These are phyloP conservation scores for Paedocypris sp. DNA, from an alignment of 2,113 vertebrate species.

Conservation along the genomic window DNA sequence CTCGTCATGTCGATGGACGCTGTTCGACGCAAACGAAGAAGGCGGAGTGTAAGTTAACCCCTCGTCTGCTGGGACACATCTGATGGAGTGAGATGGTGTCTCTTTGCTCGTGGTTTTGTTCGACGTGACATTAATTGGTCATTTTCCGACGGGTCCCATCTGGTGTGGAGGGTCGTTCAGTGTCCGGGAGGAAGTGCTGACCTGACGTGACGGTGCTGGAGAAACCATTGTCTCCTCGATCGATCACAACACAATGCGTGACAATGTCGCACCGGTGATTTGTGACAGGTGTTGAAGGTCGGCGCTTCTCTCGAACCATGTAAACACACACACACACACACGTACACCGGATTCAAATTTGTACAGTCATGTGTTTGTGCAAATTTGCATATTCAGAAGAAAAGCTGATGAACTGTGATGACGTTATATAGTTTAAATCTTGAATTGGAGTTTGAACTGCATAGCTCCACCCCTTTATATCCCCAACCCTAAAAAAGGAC, in stretches of 20 bases:
- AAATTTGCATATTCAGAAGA: too few relatives aligned
- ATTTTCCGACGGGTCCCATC: constrained; percentile 16
- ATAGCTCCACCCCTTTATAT: too few relatives aligned
- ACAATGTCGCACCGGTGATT: constrained; percentile 29
- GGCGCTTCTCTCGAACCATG: constrained; percentile 2
- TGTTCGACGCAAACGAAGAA: constrained; percentile 66
- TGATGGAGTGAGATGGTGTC: neutral
- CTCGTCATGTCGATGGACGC: constrained; percentile 64
- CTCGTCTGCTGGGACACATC: constrained; percentile 20
- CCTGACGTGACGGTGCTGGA: constrained; percentile 15
- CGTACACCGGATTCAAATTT: too few relatives aligned
- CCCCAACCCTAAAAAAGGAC: too few relatives aligned
- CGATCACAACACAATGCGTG: constrained; percentile 30
- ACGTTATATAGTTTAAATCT: too few relatives aligned
- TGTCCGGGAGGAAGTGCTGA: constrained; percentile 13
- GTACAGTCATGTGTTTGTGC: too few relatives aligned
- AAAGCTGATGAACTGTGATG: too few relatives aligned
- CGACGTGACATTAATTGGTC: constrained; percentile 33
- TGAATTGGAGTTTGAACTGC: too few relatives aligned
- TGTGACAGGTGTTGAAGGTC: constrained; percentile 37
- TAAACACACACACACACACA: neutral
- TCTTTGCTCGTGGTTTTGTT: neutral
- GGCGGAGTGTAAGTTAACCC: constrained; percentile 54
- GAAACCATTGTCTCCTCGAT: constrained; percentile 36
- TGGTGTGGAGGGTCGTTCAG: constrained; percentile 10